Evolutionary conservation across 2,888 invertebrate species (phyloP).

Genomic region (Drosophila neonasuta): DNA sequence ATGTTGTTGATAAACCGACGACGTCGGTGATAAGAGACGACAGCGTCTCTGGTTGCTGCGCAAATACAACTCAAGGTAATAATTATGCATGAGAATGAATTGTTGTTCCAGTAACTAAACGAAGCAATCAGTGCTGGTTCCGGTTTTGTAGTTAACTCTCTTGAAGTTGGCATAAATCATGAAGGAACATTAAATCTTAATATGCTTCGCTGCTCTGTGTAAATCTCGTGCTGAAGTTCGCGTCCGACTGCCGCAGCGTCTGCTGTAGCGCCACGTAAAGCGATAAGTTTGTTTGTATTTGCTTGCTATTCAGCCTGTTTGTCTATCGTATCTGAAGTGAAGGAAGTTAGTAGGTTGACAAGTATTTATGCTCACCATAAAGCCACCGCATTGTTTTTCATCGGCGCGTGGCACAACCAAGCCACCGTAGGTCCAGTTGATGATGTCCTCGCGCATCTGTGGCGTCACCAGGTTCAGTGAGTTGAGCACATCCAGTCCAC

Average conservation of each 20-base stretch:
- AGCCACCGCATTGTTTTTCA: constrained; percentile 82
- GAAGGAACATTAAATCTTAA: constrained; percentile 8
- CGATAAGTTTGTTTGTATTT: constrained; percentile 56
- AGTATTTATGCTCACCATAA: constrained; percentile 79
- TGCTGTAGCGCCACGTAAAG: constrained; percentile 59
- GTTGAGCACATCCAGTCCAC: constrained; percentile 93
- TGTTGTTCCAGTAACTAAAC: constrained; percentile 1
- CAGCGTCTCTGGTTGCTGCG: neutral
- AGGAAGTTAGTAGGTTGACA: neutral
- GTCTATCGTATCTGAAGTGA: constrained; percentile 27
- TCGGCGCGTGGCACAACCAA: constrained; percentile 87
- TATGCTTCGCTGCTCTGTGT: neutral
- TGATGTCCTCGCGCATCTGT: constrained; percentile 86
- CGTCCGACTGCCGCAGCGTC: constrained; percentile 55
- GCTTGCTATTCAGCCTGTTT: constrained; percentile 18
- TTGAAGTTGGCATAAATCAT: neutral
- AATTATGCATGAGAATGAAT: constrained; percentile 11
- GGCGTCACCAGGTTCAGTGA: constrained; percentile 87
- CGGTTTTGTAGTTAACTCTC: neutral
- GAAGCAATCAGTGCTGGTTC: constrained; percentile 2
- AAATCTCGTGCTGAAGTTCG: constrained; percentile 2
- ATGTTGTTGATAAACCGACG: constrained; percentile 57
- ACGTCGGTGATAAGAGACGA: constrained; percentile 34
- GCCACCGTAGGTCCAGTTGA: constrained; percentile 95
- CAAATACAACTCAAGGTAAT: constrained; percentile 7